These are phyloP conservation scores for Tokudaia muenninki DNA, from an alignment of 2,797 vertebrate species.

Conservation along the genomic window DNA sequence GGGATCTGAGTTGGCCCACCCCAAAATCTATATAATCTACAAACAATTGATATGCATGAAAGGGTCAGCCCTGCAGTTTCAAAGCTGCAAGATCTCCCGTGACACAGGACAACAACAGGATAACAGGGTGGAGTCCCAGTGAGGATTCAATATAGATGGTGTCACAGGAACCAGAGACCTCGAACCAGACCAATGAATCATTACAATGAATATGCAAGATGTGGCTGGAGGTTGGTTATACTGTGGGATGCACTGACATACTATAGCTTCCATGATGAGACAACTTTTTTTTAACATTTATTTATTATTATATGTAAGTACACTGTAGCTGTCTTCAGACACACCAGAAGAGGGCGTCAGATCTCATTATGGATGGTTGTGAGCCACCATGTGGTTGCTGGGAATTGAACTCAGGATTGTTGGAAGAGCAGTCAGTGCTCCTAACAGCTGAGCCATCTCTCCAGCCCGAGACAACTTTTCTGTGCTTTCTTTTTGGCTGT, in stretches of 20 bases:
- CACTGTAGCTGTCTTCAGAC: no score
- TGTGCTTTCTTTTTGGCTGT: background rate
- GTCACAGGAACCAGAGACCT: background rate
- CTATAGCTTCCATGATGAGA: background rate
- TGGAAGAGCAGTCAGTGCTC: no score
- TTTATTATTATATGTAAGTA: no score
- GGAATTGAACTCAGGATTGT: no score
- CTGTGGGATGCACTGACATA: background rate
- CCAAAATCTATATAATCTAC: background rate
- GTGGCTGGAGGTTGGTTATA: background rate
- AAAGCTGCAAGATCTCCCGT: background rate
- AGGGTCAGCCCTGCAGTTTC: background rate
- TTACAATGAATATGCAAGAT: background rate
- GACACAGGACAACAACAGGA: background rate
- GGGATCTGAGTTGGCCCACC: background rate
- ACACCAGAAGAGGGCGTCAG: no score
- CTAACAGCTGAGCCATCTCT: no score
- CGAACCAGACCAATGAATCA: background rate
- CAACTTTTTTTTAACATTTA: no score
- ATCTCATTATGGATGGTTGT: no score
- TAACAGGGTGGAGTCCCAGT: background rate
- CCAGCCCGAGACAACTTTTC: background rate
- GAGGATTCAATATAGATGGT: background rate
- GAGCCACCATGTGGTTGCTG: no score
- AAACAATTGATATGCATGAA: background rate